Percentiles rank a stretch among this genome's conserved stretches.
Evolutionary conservation across 2,113 vertebrate species (phyloP).

Genomic region (Forbesichthys papilliferus): DNA sequence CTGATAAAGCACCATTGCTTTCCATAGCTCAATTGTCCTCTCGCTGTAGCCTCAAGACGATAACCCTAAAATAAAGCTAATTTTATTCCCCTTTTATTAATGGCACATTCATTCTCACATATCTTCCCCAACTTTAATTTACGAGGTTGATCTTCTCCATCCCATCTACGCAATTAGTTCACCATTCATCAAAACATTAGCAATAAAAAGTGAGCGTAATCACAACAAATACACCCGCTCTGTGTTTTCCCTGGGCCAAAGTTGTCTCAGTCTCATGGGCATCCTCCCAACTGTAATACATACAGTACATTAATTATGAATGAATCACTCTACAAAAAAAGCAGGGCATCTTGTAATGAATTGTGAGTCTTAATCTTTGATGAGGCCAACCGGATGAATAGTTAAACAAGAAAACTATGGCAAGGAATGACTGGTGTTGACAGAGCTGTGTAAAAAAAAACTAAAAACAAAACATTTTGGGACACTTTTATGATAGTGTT

Average conservation of each 20-base stretch:
- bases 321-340: constrained; percentile 73
- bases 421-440: constrained; percentile 49
- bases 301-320: constrained; percentile 71
- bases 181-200: constrained; percentile 36
- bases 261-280: constrained; percentile 39
- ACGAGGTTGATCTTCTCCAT: not conserved
- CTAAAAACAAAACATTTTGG: constrained; percentile 19
- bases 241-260: constrained; percentile 19
- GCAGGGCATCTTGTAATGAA: constrained; percentile 67
- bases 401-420: constrained; percentile 56
- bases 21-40: constrained; percentile 1
- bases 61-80: constrained; percentile 31
- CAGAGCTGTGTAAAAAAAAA: constrained; percentile 38
- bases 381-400: constrained; percentile 67
- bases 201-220: constrained; percentile 50
- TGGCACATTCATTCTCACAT: not conserved
- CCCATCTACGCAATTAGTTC: constrained; percentile 48
- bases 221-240: constrained; percentile 57
- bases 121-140: not conserved
- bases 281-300: constrained; percentile 57
- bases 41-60: constrained; percentile 28
- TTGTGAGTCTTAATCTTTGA: constrained; percentile 72
- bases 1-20: constrained; percentile 60
- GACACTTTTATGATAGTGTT: not conserved
- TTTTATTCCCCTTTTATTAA: constrained; percentile 36